phyloP scores from a whole-genome alignment of 2,113 vertebrate genomes.

The Grammatotria lemairii region DNA sequence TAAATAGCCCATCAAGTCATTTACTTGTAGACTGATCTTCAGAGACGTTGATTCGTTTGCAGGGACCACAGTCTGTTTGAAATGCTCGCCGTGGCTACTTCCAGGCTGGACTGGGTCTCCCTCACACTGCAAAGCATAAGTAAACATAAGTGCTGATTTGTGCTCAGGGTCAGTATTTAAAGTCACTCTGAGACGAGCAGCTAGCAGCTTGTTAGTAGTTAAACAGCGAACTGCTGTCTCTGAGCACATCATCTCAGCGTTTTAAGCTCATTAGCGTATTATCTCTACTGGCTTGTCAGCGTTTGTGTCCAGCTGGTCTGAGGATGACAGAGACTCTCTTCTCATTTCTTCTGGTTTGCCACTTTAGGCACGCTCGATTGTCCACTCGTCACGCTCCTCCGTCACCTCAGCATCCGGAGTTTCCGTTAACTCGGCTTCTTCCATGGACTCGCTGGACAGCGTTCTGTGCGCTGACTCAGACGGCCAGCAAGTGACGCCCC shows the following conservation, averaged over 20 bases:
- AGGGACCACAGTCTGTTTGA: neutral
- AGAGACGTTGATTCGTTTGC: neutral
- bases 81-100: neutral
- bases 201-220: neutral
- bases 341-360: neutral
- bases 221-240: neutral
- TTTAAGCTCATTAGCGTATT: neutral
- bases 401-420: conserved; percentile 78
- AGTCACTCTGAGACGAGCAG: neutral
- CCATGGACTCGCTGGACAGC: conserved; percentile 94
- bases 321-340: neutral
- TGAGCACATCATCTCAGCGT: neutral
- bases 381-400: conserved; percentile 89
- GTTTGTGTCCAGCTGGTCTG: neutral
- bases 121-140: neutral
- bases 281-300: neutral
- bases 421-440: conserved; percentile 61
- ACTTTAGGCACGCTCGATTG: conserved; percentile 71
- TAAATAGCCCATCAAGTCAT: neutral
- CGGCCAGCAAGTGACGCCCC: conserved; percentile 37
- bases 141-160: neutral
- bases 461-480: conserved; percentile 80
- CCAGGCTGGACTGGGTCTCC: neutral
- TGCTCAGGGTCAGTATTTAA: neutral
- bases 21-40: neutral